These are phyloP conservation scores for Rhineura floridana DNA, from an alignment of 2,113 vertebrate species.

Conservation along the genomic window DNA sequence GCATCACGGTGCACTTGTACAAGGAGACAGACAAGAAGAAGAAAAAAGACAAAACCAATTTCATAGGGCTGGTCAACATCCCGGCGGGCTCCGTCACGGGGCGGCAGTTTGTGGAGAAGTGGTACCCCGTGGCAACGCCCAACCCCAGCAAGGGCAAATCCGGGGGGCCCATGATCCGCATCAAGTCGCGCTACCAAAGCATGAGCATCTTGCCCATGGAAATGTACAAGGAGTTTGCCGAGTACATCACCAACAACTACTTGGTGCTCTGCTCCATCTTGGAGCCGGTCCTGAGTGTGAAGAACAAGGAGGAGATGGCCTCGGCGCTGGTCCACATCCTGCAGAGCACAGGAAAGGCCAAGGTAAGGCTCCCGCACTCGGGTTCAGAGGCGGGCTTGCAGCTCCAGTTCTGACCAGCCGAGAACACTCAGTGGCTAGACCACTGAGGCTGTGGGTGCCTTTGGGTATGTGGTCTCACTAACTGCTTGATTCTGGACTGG, in stretches of 20 bases:
- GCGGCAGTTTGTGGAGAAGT: constrained; percentile 95
- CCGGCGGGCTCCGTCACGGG: constrained; percentile 85
- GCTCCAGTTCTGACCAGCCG: background rate
- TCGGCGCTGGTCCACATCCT: constrained; percentile 95
- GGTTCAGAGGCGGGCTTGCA: accelerated
- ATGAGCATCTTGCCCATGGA: constrained; percentile 99
- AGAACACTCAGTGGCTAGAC: background rate
- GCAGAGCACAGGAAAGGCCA: constrained; percentile 98
- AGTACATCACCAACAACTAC: constrained; percentile 98
- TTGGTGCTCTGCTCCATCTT: constrained; percentile 94
- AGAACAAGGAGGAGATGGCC: constrained; percentile 99
- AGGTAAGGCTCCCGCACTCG: constrained; percentile 75
- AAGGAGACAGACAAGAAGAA: constrained; percentile 99
- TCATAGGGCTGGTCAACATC: constrained; percentile 93
- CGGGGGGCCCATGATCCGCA: constrained; percentile 92
- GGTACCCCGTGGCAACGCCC: constrained; percentile 91
- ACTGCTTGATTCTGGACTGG: background rate
- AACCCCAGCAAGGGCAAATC: constrained; percentile 92
- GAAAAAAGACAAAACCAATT: constrained; percentile 98
- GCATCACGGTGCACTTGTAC: constrained; percentile 92
- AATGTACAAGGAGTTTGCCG: constrained; percentile 98
- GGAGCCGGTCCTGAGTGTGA: constrained; percentile 94
- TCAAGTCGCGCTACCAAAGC: constrained; percentile 96
- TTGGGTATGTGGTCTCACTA: background rate
- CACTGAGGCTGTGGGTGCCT: background rate